phyloP scores from a whole-genome alignment of 1,140 invertebrate species.

The Limonius californicus region DNA sequence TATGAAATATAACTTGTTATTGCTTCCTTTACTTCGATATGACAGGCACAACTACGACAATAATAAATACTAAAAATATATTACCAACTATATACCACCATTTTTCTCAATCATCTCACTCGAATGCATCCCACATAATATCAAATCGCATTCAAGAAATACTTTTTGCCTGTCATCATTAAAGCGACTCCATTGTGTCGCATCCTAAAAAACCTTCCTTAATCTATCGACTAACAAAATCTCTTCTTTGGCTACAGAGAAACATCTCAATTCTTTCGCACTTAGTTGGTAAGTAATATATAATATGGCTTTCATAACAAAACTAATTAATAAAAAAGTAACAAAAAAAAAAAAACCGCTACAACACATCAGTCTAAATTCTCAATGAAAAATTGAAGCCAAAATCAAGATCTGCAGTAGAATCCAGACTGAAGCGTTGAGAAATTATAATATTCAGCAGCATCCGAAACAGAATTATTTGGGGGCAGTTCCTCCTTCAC shows the following conservation, averaged over 20 bases:
- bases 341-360: background rate
- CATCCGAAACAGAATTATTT: background rate
- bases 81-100: background rate
- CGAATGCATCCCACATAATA: background rate
- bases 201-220: too few species aligned
- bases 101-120: background rate
- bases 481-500: too few species aligned
- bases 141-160: background rate
- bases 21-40: background rate
- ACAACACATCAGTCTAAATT: background rate
- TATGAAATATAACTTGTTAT: background rate
- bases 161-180: background rate
- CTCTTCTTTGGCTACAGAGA: too few species aligned
- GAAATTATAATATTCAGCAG: background rate
- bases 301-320: too few species aligned
- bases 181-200: too few species aligned
- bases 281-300: too few species aligned
- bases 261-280: too few species aligned
- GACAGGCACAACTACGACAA: background rate
- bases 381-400: background rate
- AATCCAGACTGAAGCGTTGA: background rate
- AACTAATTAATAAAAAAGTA: too few species aligned
- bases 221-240: too few species aligned
- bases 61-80: background rate
- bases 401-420: too few species aligned